Base-by-base conservation (phyloP, 2,888 invertebrate species). In the Sphaerolaimus hirsutus region DNA sequence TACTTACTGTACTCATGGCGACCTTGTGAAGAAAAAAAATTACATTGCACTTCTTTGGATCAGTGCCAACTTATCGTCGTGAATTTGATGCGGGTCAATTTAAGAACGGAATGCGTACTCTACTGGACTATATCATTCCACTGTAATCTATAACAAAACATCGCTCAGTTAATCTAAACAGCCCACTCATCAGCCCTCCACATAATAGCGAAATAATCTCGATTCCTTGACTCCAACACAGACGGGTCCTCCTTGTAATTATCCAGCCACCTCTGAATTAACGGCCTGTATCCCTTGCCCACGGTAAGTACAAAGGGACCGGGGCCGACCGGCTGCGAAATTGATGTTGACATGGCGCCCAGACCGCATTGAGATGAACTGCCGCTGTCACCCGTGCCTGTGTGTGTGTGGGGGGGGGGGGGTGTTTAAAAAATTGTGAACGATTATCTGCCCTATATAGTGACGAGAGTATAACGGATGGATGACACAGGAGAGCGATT, bases 281-380 rank as follows among this genome's bases (percentile, higher is more conserved):
- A 69, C 51, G 79, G 81, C 17, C 84, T 73, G 65, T 84, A 84
- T 0, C 83, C 81, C 52, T 75, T 73, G 0, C 84, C 84, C 50
- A 84, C 75, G 14, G 51, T 51, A 14, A 48, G 29, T 27, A 50
- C 46, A 19, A 46, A 46, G 19, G 25, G 5, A 21, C 14, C 35
- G 17, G 4, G 3, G 7, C 17, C 40, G 5, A 4, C n/a, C 4
- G 2, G 3, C 43, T 44, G 38, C 14, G 7, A 19, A 23, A 35
- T 24, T 29, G 42, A 22, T 21, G 27, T 25, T 7, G 26, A n/a
- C 2, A n/a, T 50, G 42, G 12, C 36, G 41, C n/a, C 35, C 21
- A 12, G 24, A 21, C 21, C 40, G 23, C 40, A 2, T 17, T 3
- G 22, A 12, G 22, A 4, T 4, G 3, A 21, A 19, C 40, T 3